Percentiles rank a stretch among this genome's conserved stretches.
These are phyloP conservation scores for Propithecus perrieri DNA, from an alignment of 2,797 vertebrate genomes.

Conservation along the genomic window DNA sequence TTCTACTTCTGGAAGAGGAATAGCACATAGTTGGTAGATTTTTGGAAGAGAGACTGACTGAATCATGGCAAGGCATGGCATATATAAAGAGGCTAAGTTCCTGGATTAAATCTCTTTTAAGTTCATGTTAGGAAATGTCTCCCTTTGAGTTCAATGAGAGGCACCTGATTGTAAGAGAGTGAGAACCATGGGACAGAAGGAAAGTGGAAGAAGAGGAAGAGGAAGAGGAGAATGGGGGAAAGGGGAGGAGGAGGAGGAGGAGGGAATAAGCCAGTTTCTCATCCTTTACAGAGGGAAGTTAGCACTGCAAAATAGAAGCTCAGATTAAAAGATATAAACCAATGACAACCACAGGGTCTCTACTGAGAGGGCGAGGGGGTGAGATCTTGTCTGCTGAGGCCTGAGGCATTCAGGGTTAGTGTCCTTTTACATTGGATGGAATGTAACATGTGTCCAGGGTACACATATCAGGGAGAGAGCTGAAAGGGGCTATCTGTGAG, in stretches of 20 bases:
- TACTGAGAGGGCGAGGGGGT: neutral
- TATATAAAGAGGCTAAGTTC: neutral
- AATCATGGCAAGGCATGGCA: neutral
- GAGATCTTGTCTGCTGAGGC: neutral
- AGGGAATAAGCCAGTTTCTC: neutral
- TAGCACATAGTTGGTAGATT: neutral
- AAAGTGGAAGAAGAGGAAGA: neutral
- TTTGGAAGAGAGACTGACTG: neutral
- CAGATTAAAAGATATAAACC: conserved; percentile 31
- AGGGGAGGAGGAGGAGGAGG: neutral
- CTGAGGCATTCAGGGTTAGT: neutral
- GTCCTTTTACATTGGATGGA: neutral
- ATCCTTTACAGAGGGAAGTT: neutral
- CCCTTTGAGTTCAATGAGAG: conserved; percentile 25
- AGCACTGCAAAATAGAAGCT: conserved; percentile 14
- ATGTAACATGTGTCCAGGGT: neutral
- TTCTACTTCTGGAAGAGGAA: conserved; percentile 45
- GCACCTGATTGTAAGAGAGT: neutral
- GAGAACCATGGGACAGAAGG: neutral
- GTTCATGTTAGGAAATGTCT: neutral
- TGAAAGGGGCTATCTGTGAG: neutral
- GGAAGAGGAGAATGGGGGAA: neutral
- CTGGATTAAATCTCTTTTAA: conserved; percentile 14
- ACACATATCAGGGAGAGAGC: neutral
- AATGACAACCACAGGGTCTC: neutral